phyloP scores from a whole-genome alignment of 2,888 invertebrate genomes.

The Luffia ferchaultella region DNA sequence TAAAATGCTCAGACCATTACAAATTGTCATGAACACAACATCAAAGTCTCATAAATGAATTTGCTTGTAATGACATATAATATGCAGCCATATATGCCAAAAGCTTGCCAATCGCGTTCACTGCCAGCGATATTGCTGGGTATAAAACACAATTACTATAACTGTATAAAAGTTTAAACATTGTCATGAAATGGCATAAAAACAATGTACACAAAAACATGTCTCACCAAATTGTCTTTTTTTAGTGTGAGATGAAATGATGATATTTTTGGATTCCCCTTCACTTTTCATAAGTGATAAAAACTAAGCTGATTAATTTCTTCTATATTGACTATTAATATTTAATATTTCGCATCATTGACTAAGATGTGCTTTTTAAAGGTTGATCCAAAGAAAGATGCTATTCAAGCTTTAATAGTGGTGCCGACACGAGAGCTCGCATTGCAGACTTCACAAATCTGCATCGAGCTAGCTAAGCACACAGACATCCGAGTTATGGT shows the following conservation, averaged over 20 bases:
- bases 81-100: no score
- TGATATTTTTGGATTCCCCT: slow-evolving; percentile 61
- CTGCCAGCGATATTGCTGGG: no score
- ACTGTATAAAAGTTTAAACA: no score
- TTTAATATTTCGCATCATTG: neutral
- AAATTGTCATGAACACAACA: no score
- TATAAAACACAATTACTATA: no score
- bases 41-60: no score
- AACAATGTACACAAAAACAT: no score
- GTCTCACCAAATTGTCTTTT: no score
- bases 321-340: neutral
- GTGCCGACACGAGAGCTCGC: slow-evolving; percentile 99
- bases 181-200: no score
- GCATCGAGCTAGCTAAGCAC: slow-evolving; percentile 98
- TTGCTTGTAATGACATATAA: no score
- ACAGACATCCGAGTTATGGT: slow-evolving; percentile 98
- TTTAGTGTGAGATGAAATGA: slow-evolving; percentile 36
- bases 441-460: slow-evolving; percentile 98
- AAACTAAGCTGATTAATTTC: slow-evolving; percentile 24
- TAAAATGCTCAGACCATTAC: no score
- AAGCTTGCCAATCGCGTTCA: no score
- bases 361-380: slow-evolving; percentile 20
- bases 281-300: slow-evolving; percentile 59
- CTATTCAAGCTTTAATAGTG: slow-evolving; percentile 97
- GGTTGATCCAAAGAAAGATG: slow-evolving; percentile 87